Conservation (phyloP, 2,888 invertebrate species). For the Acronicta aceris region DNA sequence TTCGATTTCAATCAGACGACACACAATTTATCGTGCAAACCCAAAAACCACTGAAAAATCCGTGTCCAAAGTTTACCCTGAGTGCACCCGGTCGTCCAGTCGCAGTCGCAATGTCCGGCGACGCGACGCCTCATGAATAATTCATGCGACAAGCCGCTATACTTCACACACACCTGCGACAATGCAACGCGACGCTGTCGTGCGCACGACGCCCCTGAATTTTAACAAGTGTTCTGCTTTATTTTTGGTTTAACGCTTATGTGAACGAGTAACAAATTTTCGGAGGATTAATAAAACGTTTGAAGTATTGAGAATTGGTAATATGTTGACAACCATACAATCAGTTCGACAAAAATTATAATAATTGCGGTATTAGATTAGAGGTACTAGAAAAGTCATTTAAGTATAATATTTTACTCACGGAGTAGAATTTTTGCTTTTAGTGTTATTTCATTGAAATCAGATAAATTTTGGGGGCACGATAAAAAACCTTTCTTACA, state of each 20-base stretch:
- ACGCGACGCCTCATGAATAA: conserved; percentile 43
- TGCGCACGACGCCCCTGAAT: conserved; percentile 28
- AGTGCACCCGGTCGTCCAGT: conserved; percentile 11
- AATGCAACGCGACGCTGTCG: conserved; percentile 24
- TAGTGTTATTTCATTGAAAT: no score
- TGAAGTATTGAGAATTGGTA: no score
- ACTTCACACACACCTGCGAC: conserved; percentile 44
- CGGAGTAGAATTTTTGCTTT: no score
- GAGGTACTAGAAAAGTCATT: no score
- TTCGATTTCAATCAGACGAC: background rate
- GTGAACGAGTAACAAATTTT: background rate
- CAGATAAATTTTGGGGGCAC: no score
- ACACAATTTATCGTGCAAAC: background rate
- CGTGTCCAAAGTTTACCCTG: conserved; percentile 13
- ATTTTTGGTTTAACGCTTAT: conserved; percentile 5
- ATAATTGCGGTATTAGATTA: no score
- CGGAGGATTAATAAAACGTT: background rate
- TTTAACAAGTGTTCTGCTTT: conserved; percentile 21
- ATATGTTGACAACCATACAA: no score
- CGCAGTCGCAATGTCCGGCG: conserved; percentile 37
- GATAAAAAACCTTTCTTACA: no score
- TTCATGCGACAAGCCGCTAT: conserved; percentile 38
- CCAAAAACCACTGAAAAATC: conserved; percentile 4
- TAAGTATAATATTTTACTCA: no score
- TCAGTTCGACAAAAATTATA: no score